A percentile compares a stretch with the other conserved stretches of the same genome.
Evolutionary conservation across 2,797 vertebrate genomes (phyloP).

Genomic region (Glossophaga mutica): DNA sequence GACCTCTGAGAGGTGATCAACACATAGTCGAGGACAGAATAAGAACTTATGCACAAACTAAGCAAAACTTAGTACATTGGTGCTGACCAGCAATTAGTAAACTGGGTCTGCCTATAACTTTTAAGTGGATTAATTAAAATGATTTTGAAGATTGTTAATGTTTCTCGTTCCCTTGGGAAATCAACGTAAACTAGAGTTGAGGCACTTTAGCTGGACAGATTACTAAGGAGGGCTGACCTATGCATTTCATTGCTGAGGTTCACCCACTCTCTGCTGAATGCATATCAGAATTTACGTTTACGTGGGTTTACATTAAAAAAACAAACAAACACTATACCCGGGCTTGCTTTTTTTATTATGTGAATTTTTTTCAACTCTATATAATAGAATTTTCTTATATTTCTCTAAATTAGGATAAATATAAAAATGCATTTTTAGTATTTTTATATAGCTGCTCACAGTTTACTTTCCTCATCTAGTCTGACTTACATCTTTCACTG

Average conservation of each 20-base stretch:
- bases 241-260: neutral
- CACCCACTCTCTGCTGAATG: neutral
- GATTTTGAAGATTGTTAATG: neutral
- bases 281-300: neutral
- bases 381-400: constrained; percentile 21
- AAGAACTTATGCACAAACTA: neutral
- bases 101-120: neutral
- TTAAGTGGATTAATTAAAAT: neutral
- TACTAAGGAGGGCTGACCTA: neutral
- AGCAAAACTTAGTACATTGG: neutral
- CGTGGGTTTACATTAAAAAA: neutral
- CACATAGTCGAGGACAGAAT: neutral
- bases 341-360: constrained; percentile 27
- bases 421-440: neutral
- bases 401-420: constrained; percentile 19
- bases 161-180: neutral
- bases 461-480: neutral
- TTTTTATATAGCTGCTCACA: neutral
- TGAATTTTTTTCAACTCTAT: constrained; percentile 27
- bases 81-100: neutral
- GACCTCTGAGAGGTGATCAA: neutral
- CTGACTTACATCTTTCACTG: neutral
- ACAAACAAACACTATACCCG: neutral
- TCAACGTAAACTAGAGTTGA: neutral
- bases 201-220: neutral